Evolutionary conservation across 2,888 invertebrate species (phyloP), one percentile per base, ranked within the genome.

Genomic region (Harpagoxenus sublaevis): DNA sequence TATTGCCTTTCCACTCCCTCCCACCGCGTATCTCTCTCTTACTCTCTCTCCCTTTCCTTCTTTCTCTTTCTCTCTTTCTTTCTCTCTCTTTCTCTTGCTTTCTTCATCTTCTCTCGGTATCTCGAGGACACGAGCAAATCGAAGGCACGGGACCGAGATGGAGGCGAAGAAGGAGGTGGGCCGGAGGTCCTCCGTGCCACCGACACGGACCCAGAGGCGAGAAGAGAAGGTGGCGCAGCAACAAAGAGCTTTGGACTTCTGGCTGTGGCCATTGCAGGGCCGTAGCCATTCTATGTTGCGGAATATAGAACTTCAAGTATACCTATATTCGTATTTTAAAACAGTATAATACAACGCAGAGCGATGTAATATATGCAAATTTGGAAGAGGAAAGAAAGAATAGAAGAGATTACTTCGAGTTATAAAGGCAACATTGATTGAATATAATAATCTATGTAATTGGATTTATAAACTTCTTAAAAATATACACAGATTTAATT

Each of bases 141-240:
- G 93, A 93, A 92, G 86, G 89, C 87, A 90, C 90, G 90, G 91
- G 91, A 92, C 92, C 87, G 89, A 71, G 86, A 87, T 87, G 74
- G 55, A 84, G 86, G 84, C 62, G 86, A 85, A 83, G 90, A 85
- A 88, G 86, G 84, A 89, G 90, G 89, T 88, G 90, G 88, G 85
- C 86, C 89, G 89, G 90, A 91, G 92, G 91, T 92, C 92, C 90
- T 92, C 92, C 90, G 88, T 90, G 89, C 89, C 90, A 90, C 88
- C 91, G 89, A 91, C 91, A 91, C 89, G 89, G 91, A 91, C 92
- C 91, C 90, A 90, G 91, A 93, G 93, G 93, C 93, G 93, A 93
- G 93, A 93, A 93, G 93, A 93, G 93, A 93, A 93, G 93, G 93
- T 93, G 93, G 93, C 93, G 93, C 93, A 93, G 92, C 93, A 93